phyloP scores from a whole-genome alignment of 2,113 vertebrate genomes.

The Salvator merianae region DNA sequence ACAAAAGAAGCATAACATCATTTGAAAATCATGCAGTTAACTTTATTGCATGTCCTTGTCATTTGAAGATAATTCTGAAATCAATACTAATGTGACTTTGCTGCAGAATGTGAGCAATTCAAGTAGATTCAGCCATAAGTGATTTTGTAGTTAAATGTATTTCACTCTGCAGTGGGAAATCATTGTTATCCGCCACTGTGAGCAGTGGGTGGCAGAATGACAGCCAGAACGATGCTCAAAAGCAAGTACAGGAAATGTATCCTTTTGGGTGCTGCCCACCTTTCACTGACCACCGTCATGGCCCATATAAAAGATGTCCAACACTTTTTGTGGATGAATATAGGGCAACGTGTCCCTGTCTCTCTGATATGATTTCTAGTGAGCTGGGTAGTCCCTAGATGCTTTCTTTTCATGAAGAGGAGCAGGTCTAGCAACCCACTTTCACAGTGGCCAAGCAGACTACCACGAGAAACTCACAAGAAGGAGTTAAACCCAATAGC shows the following conservation, averaged over 20 bases:
- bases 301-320: not conserved
- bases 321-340: not conserved
- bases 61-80: conserved; percentile 65
- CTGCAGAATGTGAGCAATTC: not conserved
- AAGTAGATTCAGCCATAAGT: conserved; percentile 18
- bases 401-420: not conserved
- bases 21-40: conserved; percentile 58
- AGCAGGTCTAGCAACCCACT: not conserved
- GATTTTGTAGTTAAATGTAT: conserved; percentile 22
- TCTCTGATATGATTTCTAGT: not conserved
- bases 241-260: not conserved
- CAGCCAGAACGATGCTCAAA: not conserved
- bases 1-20: conserved; percentile 51
- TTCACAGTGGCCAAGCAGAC: too few relatives aligned
- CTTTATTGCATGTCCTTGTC: conserved; percentile 65
- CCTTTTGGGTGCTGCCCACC: not conserved
- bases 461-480: not conserved
- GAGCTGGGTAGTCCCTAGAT: not conserved
- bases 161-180: not conserved
- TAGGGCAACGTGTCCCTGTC: too few relatives aligned
- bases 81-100: conserved; percentile 46
- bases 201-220: accelerated
- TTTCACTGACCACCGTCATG: not conserved
- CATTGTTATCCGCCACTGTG: not conserved
- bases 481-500: not conserved